These are phyloP conservation scores for Engraulis encrasicolus DNA, from an alignment of 2,113 vertebrate genomes.

Conservation along the genomic window DNA sequence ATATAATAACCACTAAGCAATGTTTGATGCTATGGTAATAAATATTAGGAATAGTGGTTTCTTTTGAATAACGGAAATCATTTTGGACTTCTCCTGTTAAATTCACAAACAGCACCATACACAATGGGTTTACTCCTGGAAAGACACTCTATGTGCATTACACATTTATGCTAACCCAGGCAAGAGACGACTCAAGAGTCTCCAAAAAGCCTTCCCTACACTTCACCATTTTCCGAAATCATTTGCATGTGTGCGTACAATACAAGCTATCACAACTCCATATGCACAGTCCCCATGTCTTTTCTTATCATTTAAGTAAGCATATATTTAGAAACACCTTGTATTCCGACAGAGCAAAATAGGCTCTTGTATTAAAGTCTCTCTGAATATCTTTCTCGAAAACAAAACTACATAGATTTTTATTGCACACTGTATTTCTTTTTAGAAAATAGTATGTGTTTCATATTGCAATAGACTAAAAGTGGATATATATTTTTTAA, in stretches of 20 bases:
- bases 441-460: constrained; percentile 22
- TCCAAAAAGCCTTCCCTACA: neutral
- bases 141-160: neutral
- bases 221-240: neutral
- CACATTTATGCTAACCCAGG: neutral
- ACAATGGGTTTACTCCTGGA: constrained; percentile 48
- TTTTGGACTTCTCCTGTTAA: constrained; percentile 35
- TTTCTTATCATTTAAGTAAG: neutral
- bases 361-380: neutral
- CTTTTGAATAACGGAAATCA: constrained; percentile 5
- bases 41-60: neutral
- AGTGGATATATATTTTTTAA: constrained; percentile 52
- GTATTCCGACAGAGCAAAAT: constrained; percentile 11
- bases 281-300: neutral
- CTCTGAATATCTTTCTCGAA: constrained; percentile 4
- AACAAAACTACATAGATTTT: constrained; percentile 19
- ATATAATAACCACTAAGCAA: constrained; percentile 13
- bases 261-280: neutral
- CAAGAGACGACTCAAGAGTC: neutral
- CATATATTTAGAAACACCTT: neutral
- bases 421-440: constrained; percentile 23
- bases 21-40: constrained; percentile 11
- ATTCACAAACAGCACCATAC: constrained; percentile 46
- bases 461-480: constrained; percentile 24
- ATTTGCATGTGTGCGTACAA: neutral